These are phyloP conservation scores for Colaptes auratus DNA, from an alignment of 2,113 vertebrate genomes.

Conservation along the genomic window DNA sequence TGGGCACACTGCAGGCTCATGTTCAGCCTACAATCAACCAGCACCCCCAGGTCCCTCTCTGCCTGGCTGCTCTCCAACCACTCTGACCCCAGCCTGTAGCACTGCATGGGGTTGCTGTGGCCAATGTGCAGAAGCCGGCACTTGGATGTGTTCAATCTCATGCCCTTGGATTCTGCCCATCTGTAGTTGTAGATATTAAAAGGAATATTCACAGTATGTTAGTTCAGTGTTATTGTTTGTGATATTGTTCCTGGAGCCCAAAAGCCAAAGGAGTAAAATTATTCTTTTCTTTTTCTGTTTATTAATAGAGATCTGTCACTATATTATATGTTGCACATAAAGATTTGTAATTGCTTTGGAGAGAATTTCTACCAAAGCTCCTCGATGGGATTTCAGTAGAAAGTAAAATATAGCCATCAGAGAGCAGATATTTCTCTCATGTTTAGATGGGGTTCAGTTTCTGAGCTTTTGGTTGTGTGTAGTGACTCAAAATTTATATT, in stretches of 20 bases:
- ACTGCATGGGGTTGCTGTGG: too few relatives aligned
- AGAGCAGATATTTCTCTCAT: not conserved
- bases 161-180: too few relatives aligned
- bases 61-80: too few relatives aligned
- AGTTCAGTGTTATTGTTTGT: not conserved
- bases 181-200: not conserved
- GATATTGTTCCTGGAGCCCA: not conserved
- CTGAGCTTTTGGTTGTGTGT: not conserved
- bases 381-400: not conserved
- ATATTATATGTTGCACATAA: not conserved
- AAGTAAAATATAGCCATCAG: not conserved
- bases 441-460: not conserved
- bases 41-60: too few relatives aligned
- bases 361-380: not conserved
- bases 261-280: not conserved
- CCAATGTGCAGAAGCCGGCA: too few relatives aligned
- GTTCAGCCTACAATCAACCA: too few relatives aligned
- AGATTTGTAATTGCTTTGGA: conserved; percentile 20
- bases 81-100: too few relatives aligned
- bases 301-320: conserved; percentile 6
- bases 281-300: not conserved
- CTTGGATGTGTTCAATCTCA: too few relatives aligned
- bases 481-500: not conserved
- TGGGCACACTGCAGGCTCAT: too few relatives aligned
- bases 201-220: not conserved